phyloP scores from a whole-genome alignment of 2,113 vertebrate genomes.

The Phalacrocorax carbo region DNA sequence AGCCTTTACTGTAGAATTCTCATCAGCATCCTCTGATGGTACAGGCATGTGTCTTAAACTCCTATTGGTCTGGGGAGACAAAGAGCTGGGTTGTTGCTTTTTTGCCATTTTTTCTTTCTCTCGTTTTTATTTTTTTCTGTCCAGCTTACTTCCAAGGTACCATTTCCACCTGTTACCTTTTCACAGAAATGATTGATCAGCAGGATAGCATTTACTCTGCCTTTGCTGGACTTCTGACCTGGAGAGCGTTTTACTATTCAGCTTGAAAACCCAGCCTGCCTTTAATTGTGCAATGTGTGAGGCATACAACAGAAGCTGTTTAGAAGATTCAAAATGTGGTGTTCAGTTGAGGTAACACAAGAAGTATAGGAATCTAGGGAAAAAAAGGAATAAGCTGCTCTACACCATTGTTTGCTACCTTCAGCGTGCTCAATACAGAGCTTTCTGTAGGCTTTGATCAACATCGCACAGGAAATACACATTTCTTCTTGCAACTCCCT shows the following conservation, averaged over 20 bases:
- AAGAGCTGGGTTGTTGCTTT: neutral
- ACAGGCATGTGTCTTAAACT: neutral
- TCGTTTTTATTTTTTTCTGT: neutral
- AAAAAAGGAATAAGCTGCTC: neutral
- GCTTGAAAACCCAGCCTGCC: neutral
- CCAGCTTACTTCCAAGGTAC: neutral
- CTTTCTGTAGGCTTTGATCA: neutral
- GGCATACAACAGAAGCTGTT: neutral
- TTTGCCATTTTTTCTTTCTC: neutral
- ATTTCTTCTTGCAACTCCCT: neutral
- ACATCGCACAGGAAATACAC: neutral
- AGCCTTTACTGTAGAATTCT: neutral
- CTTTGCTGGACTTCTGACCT: neutral
- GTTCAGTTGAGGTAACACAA: neutral
- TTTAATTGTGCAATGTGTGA: neutral
- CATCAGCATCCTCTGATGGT: neutral
- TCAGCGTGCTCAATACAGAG: neutral
- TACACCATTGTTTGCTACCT: neutral
- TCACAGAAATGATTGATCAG: neutral
- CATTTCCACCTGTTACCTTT: neutral
- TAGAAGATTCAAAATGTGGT: neutral
- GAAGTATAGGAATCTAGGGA: neutral
- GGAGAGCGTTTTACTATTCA: neutral
- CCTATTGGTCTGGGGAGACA: neutral
- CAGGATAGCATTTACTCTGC: neutral